Evolutionary conservation across 2,113 vertebrate species (phyloP), one percentile per base, ranked within the genome.

Genomic region (Noturus placidus): DNA sequence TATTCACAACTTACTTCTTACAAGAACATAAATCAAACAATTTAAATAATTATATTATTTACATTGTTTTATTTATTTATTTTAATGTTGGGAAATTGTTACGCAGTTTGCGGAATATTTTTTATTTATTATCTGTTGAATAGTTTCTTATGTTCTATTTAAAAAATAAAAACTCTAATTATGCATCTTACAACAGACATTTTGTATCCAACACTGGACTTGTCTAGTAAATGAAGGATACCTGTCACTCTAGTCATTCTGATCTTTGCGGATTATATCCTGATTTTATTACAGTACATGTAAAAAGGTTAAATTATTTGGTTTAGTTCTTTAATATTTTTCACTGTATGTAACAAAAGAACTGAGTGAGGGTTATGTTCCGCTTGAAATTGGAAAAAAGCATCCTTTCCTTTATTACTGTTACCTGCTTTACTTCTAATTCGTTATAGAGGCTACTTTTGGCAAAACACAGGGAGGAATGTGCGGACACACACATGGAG

Each of bases 401-500:
- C 13, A 11, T 76, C 42, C 22, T 76, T 38, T 46, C 0, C 61
- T 13, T 52, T 27, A 67, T 61, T n/a, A 30, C 27, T 61, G 15
- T 79, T 69, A 63, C 46, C 72, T 79, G 8, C 15, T 82, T 70
- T 42, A 76, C 22, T 27, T 76, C 72, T 27, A 76, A 50, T 20
- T 81, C 1, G 25, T 59, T 81, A 25, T 35, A 13, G 11, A 80
- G 22, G 54, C n/a, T 80, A 54, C 74, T 46, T 77, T 77, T 15
- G 42, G 74, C 72, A 59, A 35, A 35, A 80, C 52, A 33, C 20
- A 35, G 77, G 9, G 82, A 9, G 38, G 30, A 86, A 65, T 52
- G 33, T 52, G 30, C 27, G 83, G 69, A 87, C 86, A 86, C 89
- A 76, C 88, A 89, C 63, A 42, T 54, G 7, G 81, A 79, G 33